phyloP scores from a whole-genome alignment of 2,113 vertebrate genomes.

The Cisticola juncidis region DNA sequence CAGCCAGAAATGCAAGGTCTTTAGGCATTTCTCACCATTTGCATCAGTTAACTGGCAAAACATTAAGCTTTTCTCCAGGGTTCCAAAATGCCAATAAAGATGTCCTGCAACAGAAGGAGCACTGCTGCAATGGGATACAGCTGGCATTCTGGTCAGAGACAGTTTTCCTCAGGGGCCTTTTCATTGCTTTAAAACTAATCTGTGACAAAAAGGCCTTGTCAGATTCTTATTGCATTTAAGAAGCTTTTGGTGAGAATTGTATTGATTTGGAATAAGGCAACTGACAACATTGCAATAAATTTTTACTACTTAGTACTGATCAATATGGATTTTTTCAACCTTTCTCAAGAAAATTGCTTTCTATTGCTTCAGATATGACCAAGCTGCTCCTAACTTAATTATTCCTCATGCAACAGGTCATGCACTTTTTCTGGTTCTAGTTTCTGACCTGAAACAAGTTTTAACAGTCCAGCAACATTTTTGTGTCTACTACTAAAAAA shows the following conservation, averaged over 20 bases:
- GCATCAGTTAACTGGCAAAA: neutral
- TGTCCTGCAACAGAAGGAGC: neutral
- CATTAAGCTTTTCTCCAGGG: neutral
- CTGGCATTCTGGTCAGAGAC: slow-evolving; percentile 51
- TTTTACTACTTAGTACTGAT: slow-evolving; percentile 86
- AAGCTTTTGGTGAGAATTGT: slow-evolving; percentile 81
- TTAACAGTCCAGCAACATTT: neutral
- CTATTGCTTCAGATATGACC: slow-evolving; percentile 71
- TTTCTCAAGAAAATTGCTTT: slow-evolving; percentile 83
- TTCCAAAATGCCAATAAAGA: slow-evolving; percentile 50
- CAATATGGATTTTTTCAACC: slow-evolving; percentile 86
- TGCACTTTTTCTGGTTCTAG: slow-evolving; percentile 39
- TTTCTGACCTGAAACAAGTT: neutral
- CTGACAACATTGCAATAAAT: slow-evolving; percentile 85
- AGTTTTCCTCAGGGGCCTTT: slow-evolving; percentile 71
- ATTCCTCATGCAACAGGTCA: slow-evolving; percentile 73
- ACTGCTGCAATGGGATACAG: slow-evolving; percentile 34
- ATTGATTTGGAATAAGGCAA: slow-evolving; percentile 82
- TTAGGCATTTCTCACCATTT: slow-evolving; percentile 8
- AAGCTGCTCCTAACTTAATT: slow-evolving; percentile 74
- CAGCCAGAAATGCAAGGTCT: neutral
- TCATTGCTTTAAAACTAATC: slow-evolving; percentile 79
- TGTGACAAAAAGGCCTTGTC: slow-evolving; percentile 80
- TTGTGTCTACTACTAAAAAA: neutral
- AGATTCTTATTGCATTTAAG: slow-evolving; percentile 78